A percentile compares a stretch with the other conserved stretches of the same genome.
Evolutionary conservation across 2,113 vertebrate genomes (phyloP).

Genomic region (Natator depressus): DNA sequence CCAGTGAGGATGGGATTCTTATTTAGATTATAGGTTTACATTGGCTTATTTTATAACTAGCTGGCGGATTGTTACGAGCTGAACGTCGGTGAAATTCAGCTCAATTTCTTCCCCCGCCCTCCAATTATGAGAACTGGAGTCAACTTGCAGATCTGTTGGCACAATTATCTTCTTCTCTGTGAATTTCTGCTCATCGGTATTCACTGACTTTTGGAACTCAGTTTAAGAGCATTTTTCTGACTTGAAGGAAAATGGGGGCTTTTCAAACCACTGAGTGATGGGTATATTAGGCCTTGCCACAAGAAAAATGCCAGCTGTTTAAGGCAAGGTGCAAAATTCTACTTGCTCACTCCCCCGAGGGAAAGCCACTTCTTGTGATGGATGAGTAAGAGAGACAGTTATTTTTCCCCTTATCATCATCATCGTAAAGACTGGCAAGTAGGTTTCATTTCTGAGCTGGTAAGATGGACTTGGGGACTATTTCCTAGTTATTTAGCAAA

Average conservation of each 20-base stretch:
- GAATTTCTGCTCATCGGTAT: background rate
- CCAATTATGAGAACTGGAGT: background rate
- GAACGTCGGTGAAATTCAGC: constrained; percentile 4
- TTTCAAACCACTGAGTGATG: background rate
- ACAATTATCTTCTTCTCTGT: background rate
- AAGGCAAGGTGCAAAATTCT: background rate
- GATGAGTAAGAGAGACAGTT: background rate
- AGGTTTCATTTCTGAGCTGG: background rate
- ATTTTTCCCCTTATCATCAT: background rate
- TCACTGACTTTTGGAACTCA: fast-evolving
- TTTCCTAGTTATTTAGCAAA: background rate
- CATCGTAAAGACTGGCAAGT: background rate
- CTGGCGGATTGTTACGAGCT: background rate
- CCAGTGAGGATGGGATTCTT: background rate
- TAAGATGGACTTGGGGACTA: background rate
- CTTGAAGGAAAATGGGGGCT: background rate
- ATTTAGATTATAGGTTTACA: constrained; percentile 20
- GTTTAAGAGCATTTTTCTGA: background rate
- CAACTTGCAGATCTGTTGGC: background rate
- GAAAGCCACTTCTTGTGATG: background rate
- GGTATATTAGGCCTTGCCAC: background rate
- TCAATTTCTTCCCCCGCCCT: background rate
- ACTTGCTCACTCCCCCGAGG: background rate
- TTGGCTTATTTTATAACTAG: constrained; percentile 7
- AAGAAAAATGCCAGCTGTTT: fast-evolving